Conservation (phyloP, 2,797 vertebrate species). For the Hoplostethus mediterraneus region DNA sequence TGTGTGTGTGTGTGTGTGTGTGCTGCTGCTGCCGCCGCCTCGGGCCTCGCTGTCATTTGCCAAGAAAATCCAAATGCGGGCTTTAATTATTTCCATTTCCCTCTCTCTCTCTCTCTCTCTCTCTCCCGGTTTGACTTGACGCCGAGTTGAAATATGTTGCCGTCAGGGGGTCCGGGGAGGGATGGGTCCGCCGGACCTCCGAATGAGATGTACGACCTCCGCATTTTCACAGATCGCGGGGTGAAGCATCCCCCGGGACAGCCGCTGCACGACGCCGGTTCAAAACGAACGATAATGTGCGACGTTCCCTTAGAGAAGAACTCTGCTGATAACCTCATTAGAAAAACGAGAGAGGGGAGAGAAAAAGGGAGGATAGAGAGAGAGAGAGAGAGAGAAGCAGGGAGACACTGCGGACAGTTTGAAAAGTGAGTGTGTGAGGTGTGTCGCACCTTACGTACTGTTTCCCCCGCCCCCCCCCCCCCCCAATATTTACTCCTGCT, state of each 20-base stretch:
- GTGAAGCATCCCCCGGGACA: conserved; percentile 54
- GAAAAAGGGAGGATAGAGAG: neutral
- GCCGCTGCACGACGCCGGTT: conserved; percentile 43
- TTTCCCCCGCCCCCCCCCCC: too few species aligned
- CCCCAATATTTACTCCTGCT: conserved; percentile 46
- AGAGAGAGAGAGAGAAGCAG: conserved; percentile 9
- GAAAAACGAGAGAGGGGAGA: conserved; percentile 29
- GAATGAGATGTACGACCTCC: conserved; percentile 64
- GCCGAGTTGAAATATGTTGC: conserved; percentile 56
- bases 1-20: too few species aligned
- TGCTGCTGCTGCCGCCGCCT: conserved; percentile 41
- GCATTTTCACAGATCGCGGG: conserved; percentile 50
- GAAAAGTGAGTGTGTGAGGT: conserved; percentile 18
- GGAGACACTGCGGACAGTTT: neutral
- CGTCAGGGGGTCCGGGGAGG: conserved; percentile 41
- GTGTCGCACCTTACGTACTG: conserved; percentile 17
- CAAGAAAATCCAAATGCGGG: conserved; percentile 71
- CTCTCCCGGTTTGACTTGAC: conserved; percentile 34
- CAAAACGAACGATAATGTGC: conserved; percentile 64
- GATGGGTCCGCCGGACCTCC: conserved; percentile 45
- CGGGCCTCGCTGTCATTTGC: conserved; percentile 68
- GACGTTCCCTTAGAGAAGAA: conserved; percentile 40
- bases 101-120: conserved; percentile 18
- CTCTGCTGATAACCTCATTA: conserved; percentile 54
- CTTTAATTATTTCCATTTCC: conserved; percentile 73